Evolutionary conservation across 2,797 vertebrate genomes (phyloP), one percentile per base, ranked within the genome.

Genomic region (Silurus lanzhouensis): DNA sequence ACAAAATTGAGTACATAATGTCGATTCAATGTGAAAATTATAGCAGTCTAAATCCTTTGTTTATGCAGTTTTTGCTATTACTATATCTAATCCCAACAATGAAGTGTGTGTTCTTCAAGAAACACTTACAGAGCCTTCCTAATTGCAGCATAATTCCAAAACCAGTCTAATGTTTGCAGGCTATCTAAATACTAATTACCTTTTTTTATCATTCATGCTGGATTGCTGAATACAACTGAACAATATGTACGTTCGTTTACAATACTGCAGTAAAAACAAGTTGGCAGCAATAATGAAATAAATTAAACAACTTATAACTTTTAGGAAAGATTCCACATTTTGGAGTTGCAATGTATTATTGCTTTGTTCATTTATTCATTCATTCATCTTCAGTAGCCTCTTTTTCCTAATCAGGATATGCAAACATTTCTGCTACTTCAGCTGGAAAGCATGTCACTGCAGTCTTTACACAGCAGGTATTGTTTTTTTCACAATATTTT

Each of bases 361-460:
- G 38, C 38, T 52, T 52, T 52, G 48, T 52, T 52, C 48, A 52
- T 44, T 13, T 10, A 48, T 74, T 25, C 17, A 25, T 19, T 57
- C 8, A 58, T 76, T 19, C 17, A 60, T 38, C 55, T 60, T 77
- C 57, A 60, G 17, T 77, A 12, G 38, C 27, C 38, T 48, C 38
- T 48, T 63, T 64, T 14, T 78, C 38, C 76, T 63, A 10, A 19
- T 78, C 44, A 52, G 38, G 55, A 38, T 72, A 58, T 55, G 19
- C 52, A 52, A 76, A 58, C 66, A 55, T 31, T 68, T 76, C 31
- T 52, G 64, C 48, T 77, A 85, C 84, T 82, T 55, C 63, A 82
- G 63, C 85, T 70, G 71, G 72, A 68, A 75, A 82, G 55, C 46
- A 25, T 74, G 72, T 70, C 55, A 78, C 46, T 22, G n/a, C 64